These are phyloP conservation scores for Hypena proboscidalis DNA, from an alignment of 2,888 invertebrate species.

Conservation along the genomic window DNA sequence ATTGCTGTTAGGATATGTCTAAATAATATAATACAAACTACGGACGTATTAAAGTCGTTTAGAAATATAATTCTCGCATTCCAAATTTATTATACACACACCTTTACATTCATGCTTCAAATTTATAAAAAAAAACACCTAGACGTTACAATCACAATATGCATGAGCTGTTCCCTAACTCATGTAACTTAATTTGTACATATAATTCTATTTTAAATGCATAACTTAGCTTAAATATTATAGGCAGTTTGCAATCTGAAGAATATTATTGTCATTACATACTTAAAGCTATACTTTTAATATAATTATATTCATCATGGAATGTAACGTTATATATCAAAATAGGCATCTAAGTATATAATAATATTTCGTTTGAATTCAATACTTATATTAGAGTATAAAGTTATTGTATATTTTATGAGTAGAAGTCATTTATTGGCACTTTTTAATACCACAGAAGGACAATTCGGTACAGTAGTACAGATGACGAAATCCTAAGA, in stretches of 20 bases:
- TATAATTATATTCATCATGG: conserved; percentile 42
- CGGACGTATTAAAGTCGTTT: conserved; percentile 55
- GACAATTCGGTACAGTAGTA: conserved; percentile 25
- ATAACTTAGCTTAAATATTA: conserved; percentile 57
- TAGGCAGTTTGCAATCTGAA: conserved; percentile 51
- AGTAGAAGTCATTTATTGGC: conserved; percentile 43
- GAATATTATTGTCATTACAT: conserved; percentile 58
- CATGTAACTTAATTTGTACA: conserved; percentile 81
- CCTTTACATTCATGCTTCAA: conserved; percentile 43
- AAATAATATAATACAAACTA: conserved; percentile 53
- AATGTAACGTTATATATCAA: conserved; percentile 47
- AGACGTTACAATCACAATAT: conserved; percentile 68
- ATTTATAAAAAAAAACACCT: conserved; percentile 43
- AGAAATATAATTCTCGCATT: conserved; percentile 47
- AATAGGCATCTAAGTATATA: conserved; percentile 36
- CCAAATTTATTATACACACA: conserved; percentile 49
- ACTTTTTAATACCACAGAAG: conserved; percentile 42
- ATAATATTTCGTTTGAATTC: conserved; percentile 31
- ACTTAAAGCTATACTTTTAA: conserved; percentile 50
- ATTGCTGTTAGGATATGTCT: conserved; percentile 42
- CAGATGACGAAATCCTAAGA: conserved; percentile 19
- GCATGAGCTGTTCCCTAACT: conserved; percentile 64
- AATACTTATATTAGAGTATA: conserved; percentile 35
- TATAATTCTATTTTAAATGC: conserved; percentile 77
- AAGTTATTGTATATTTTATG: conserved; percentile 19